Base-by-base conservation (phyloP, 30 jellyfish, hydroid and myxozoan genomes). In the Rhopilema esculentum region DNA sequence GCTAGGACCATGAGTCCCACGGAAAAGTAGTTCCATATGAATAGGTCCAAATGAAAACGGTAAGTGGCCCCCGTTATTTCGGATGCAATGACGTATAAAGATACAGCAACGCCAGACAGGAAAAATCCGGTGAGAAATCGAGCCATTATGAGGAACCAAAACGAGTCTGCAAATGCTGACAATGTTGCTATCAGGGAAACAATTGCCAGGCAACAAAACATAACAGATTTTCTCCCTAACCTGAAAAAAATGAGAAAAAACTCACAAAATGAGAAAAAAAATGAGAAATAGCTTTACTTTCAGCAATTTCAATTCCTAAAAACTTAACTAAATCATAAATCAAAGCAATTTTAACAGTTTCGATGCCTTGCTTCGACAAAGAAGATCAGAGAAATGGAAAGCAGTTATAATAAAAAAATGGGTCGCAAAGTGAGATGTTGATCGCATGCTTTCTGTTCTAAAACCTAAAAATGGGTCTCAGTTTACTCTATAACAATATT, bases 191-290 rank as follows among this genome's bases (percentile, higher is more conserved):
- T 80, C 73, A 80, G 51, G 75, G 75, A 49, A 64, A 80, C 92
- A 24, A 88, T 49, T 50, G 90, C 81, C 69, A 88, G 70, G 75
- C 91, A 88, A 52, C 84, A 80, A 53, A 80, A 88, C 80, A 88
- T 75, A 23, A 88, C 97, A n/a, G 91, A 65, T 32, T 72, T 88
- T 52, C 97, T 62, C 23, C 97, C 97, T 78, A 78, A 79, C 53
- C 97, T 88, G 64, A 16, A 49, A 84, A 7, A 70, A 16, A 49
- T n/a, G 18, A 24, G 27, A 70, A 27, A 8, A 70, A 2, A 2
- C 17, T 63, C 29, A n/a, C 26, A 51, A 19, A 51, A n/a, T n/a
- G n/a, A n/a, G n/a, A n/a, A n/a, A n/a, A n/a, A n/a, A n/a, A n/a
- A n/a, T n/a, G n/a, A n/a, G n/a, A n/a, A n/a, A n/a, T n/a, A n/a